Base-by-base conservation (phyloP, 2,113 vertebrate genomes). In the Trichomycterus rosablanca region DNA sequence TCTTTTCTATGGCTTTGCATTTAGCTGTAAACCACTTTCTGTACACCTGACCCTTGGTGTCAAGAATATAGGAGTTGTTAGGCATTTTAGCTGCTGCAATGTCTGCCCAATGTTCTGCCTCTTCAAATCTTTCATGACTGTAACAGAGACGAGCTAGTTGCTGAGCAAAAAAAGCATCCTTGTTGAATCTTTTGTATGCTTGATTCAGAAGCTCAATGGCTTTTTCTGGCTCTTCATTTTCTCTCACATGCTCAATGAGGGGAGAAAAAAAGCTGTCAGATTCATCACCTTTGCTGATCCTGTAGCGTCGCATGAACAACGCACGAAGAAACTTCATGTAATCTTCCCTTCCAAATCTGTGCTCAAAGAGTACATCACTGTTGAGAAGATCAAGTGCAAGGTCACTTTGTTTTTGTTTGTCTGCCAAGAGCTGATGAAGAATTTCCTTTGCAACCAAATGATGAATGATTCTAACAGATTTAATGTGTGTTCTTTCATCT, bases 41-140 rank as follows among this genome's bases (percentile, higher is more conserved):
- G 53, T 90, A 90, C 10, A 93, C 88, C 14, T 91, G 89, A 0
- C 90, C 91, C 76, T 88, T 89, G 46, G 90, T 93, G 63, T 92
- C 85, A 0, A 91, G 78, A 70, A 93, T 89, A 19, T 67, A 92
- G 0, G 91, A 91, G 75, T 91, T 86, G 6, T 72, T 61, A 0
- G 90, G 88, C 63, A 71, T 64, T 35, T 79, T 59, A 7, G 10
- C 39, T 48, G 76, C 86, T 68, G 90, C 88, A 4, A 73, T 65
- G 7, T 76, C 65, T 66, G 86, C 89, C 91, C 90, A 92, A 0
- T 67, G 0, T 66, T 84, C 61, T 0, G 90, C 89, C 0, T 88
- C 83, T 67, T 83, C 71, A 78, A 91, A 93, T 46, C 78, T 84
- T 26, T 90, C 82, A 0, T 88, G 69, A n/a, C 15, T 77, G 2